phyloP scores from a whole-genome alignment of 2,113 vertebrate species.

The Coryphaenoides rupestris region DNA sequence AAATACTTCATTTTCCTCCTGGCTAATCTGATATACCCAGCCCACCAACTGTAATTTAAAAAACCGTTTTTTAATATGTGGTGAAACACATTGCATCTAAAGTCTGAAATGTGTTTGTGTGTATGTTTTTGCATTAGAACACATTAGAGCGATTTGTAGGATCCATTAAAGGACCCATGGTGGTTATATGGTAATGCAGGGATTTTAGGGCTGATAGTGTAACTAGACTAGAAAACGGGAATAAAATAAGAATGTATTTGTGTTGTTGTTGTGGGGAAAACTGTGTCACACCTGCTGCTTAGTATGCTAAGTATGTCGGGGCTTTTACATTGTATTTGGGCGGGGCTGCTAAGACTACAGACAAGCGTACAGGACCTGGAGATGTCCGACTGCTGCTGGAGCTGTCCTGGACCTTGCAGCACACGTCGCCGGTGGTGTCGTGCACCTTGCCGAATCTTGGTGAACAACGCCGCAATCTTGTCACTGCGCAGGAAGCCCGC shows the following conservation, averaged over 20 bases:
- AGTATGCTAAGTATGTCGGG: too few relatives aligned
- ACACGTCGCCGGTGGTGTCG: slow-evolving; percentile 77
- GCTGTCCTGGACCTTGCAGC: slow-evolving; percentile 89
- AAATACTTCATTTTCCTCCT: not conserved
- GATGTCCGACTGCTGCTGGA: slow-evolving; percentile 80
- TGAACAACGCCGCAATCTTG: slow-evolving; percentile 95
- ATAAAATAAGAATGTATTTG: too few relatives aligned
- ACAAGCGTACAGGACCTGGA: slow-evolving; percentile 52
- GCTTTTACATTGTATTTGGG: too few relatives aligned
- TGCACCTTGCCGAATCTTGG: slow-evolving; percentile 91
- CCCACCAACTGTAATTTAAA: not conserved
- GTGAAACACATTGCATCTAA: not conserved
- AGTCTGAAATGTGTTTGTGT: not conserved
- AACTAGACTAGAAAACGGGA: too few relatives aligned
- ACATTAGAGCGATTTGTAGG: too few relatives aligned
- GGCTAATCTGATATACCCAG: not conserved
- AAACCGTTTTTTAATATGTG: not conserved
- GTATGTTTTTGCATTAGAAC: not conserved
- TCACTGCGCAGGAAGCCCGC: slow-evolving; percentile 92
- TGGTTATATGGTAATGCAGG: too few relatives aligned
- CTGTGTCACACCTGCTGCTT: too few relatives aligned
- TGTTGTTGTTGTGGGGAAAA: too few relatives aligned
- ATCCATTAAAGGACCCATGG: too few relatives aligned
- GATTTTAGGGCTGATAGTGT: too few relatives aligned
- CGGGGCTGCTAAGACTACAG: too few relatives aligned